Evolutionary conservation across 2,797 vertebrate genomes (phyloP).

Genomic region (Rhinatrema bivittatum): DNA sequence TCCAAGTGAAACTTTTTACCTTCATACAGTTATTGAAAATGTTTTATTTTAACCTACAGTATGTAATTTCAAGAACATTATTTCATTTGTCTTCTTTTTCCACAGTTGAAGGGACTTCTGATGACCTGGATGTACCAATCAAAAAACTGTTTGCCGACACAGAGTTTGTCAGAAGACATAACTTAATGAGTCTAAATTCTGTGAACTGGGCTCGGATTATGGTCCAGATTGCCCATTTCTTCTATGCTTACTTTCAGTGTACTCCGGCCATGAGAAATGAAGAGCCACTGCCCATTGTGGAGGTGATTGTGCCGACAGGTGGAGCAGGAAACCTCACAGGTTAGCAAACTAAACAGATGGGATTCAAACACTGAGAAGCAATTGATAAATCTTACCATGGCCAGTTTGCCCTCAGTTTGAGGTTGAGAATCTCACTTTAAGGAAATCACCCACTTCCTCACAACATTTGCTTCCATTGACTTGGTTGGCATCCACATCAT

Average conservation of each 20-base stretch:
- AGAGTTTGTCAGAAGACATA: constrained; percentile 57
- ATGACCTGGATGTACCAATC: constrained; percentile 77
- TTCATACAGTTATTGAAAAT: too few relatives aligned
- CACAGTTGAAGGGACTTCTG: constrained; percentile 78
- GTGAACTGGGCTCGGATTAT: constrained; percentile 86
- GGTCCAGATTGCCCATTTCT: constrained; percentile 79
- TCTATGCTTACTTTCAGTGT: constrained; percentile 80
- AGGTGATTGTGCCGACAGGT: constrained; percentile 87
- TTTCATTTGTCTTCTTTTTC: constrained; percentile 7
- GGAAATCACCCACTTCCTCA: too few relatives aligned
- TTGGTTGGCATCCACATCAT: too few relatives aligned
- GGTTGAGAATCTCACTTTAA: too few relatives aligned
- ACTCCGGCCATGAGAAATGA: constrained; percentile 21
- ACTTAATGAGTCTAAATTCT: constrained; percentile 86
- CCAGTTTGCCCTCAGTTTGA: too few relatives aligned
- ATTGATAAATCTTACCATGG: too few relatives aligned
- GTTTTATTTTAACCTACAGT: too few relatives aligned
- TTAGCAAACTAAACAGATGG: constrained; percentile 43
- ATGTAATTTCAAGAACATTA: too few relatives aligned
- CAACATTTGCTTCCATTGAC: too few relatives aligned
- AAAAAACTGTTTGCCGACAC: constrained; percentile 71
- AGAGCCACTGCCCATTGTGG: constrained; percentile 52
- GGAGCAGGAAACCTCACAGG: constrained; percentile 86
- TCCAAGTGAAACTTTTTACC: too few relatives aligned
- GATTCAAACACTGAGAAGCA: too few relatives aligned